Base-by-base conservation (phyloP, 2,797 vertebrate genomes). In the Eospalax fontanierii region DNA sequence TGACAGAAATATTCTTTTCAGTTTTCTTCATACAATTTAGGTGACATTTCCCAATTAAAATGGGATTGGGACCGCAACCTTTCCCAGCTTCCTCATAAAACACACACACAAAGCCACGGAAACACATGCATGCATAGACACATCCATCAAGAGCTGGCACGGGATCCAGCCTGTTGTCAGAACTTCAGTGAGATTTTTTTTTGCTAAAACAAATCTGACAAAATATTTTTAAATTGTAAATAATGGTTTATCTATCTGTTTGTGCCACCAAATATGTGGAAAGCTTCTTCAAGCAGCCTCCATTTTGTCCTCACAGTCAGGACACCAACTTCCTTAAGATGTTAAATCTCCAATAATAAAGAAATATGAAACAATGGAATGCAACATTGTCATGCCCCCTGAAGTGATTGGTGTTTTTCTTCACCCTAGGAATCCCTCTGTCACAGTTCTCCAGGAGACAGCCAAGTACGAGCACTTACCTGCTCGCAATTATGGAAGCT, bases 1-100 rank as follows among this genome's bases (percentile, higher is more conserved):
- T 89, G 30, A 93, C n/a, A 93, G 50, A 89, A 92, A 83, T 43
- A 9, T 68, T 63, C 74, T 91, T n/a, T 26, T 82, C 16, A 61
- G 7, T 83, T 93, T 96, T 90, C 54, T 83, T 95, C 16, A 85
- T 97, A 38, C 91, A 93, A 95, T 81, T 87, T 89, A 96, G 84
- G 89, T 81, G 38, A 46, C 94, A 6, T 26, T 87, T 93, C 30
- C 70, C 71, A 95, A 85, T 95, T 91, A 93, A 93, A 96, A 82
- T 94, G 66, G 5, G 57, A 75, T 6, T 68, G 24, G 43, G 7
- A 90, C 61, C 89, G 18, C 57, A 92, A 19, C 14, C 40, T 89
- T 83, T n/a, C 54, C 33, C 46, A 68, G 50, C 35, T 96, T 94
- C 33, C 28, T 95, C 40, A 43, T n/a, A 79, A 75, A 87, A 61